A percentile compares a stretch with the other conserved stretches of the same genome.
These are phyloP conservation scores for Lamprotornis superbus DNA, from an alignment of 2,113 vertebrate genomes.

Conservation along the genomic window DNA sequence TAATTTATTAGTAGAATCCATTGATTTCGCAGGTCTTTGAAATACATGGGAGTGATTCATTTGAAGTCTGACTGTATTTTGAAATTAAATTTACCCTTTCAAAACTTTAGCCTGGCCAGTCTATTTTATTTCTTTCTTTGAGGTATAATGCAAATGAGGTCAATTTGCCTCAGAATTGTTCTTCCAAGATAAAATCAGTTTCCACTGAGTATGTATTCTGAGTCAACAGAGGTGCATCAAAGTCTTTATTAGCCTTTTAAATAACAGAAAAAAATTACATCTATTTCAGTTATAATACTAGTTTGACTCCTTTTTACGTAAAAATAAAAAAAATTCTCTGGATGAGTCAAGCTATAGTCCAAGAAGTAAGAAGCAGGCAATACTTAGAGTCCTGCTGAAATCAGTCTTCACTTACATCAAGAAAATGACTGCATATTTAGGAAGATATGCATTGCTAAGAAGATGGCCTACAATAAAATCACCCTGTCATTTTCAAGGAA, in stretches of 20 bases:
- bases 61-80: neutral
- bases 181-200: neutral
- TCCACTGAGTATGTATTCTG: neutral
- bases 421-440: neutral
- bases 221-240: neutral
- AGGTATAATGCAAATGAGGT: neutral
- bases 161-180: neutral
- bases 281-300: neutral
- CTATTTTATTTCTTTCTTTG: neutral
- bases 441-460: neutral
- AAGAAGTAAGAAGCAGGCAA: neutral
- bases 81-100: neutral
- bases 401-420: neutral
- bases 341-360: neutral
- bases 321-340: neutral
- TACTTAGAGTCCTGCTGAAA: neutral
- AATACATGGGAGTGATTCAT: neutral
- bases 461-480: neutral
- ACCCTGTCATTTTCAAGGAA: neutral
- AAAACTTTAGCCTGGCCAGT: neutral
- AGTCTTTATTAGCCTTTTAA: neutral
- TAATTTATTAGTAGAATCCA: neutral
- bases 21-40: conserved; percentile 39
- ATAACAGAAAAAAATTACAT: neutral
- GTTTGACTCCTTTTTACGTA: neutral